phyloP scores from a whole-genome alignment of 2,888 invertebrate genomes.

The Hydrotaea diabolus region DNA sequence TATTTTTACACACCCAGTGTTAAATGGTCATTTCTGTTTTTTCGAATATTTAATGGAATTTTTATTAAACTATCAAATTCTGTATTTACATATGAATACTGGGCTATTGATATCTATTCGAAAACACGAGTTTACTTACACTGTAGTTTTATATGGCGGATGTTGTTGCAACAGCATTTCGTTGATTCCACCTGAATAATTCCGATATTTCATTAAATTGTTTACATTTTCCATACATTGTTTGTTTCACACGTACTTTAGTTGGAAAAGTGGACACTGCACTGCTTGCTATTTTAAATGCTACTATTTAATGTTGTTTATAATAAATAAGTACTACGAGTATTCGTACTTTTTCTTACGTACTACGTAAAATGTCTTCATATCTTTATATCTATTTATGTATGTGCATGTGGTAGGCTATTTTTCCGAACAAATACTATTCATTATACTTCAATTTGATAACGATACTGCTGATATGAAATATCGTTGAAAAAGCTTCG shows the following conservation, averaged over 20 bases:
- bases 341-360: neutral
- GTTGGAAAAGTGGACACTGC: neutral
- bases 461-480: constrained; percentile 34
- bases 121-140: neutral
- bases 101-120: neutral
- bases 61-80: no score
- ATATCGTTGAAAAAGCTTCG: constrained; percentile 1
- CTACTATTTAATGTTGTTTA: neutral
- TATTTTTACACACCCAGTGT: neutral
- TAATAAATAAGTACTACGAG: neutral
- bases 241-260: neutral
- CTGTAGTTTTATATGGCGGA: neutral
- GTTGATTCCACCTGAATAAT: neutral
- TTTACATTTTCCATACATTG: neutral
- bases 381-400: constrained; percentile 7
- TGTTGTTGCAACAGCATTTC: constrained; percentile 20
- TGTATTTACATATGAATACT: neutral
- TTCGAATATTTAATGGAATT: no score
- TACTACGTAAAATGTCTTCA: neutral
- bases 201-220: neutral
- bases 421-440: constrained; percentile 10
- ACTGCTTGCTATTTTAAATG: neutral
- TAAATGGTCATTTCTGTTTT: no score
- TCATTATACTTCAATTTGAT: constrained; percentile 19
- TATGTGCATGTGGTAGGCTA: neutral